Base-by-base conservation (phyloP, 2,888 invertebrate species). In the Seira sanloemensis region DNA sequence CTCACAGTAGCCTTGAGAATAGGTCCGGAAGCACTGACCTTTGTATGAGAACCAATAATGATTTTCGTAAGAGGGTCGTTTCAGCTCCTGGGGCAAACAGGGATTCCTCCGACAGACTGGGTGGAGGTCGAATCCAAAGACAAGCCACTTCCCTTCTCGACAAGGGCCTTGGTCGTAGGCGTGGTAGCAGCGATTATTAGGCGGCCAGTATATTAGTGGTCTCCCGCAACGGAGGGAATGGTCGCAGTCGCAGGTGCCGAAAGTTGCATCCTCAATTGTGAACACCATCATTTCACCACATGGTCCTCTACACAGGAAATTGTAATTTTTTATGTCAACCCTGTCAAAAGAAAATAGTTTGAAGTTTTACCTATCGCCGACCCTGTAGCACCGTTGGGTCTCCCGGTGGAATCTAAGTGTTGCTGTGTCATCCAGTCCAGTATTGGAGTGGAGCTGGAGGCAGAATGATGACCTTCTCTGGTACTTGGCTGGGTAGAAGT, bases 251-350 rank as follows among this genome's bases (percentile, higher is more conserved):
- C 86, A 87, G 0, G 67, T 65, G 12, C 86, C 86, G 37, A 75
- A 87, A n/a, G 76, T 76, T 18, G 71, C 78, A 24, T 87, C 78
- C 19, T 80, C 80, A 16, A 80, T 74, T 9, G 85, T 80, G 37
- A 87, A 87, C 24, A 77, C 50, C 86, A 87, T 87, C 75, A 87
- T 58, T 26, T 77, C 78, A 1, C 85, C 85, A 71, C 86, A 87
- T 2, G 86, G 86, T n/a, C 86, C 86, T 50, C 80, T 78, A 37
- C 37, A 37, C 37, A 37, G 37, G 4, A 37, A 37, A 37, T 37
- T 37, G 37, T 37, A 4, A 7, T 37, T 37, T 4, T 37, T 37
- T 37, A 37, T 37, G n/a, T 37, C 12, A 37, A 18, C n/a, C 50
- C 4, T 37, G 12, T 50, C 50, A 50, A n/a, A n/a, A n/a, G n/a